These are phyloP conservation scores for Orchesellides sinensis DNA, from an alignment of 2,888 invertebrate species.

Conservation along the genomic window DNA sequence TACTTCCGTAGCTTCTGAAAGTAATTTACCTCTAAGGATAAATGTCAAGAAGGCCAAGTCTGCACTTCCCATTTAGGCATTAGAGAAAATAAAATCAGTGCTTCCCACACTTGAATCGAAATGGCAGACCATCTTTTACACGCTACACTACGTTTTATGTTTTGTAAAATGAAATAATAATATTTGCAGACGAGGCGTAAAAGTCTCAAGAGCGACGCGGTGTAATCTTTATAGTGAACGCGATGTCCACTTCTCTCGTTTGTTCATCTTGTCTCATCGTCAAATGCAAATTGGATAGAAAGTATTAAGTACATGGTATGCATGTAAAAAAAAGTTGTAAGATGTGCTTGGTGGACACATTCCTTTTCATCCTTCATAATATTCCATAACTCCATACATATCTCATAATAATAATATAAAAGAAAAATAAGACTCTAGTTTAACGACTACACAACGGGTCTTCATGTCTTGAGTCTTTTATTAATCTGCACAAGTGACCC, in stretches of 20 bases:
- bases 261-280: neutral
- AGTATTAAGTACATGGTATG: too few species aligned
- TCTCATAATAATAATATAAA: conserved; percentile 35
- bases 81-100: conserved; percentile 48
- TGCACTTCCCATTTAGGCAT: conserved; percentile 55
- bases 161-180: conserved; percentile 8
- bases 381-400: conserved; percentile 5
- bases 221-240: conserved; percentile 18
- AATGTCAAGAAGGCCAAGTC: conserved; percentile 51
- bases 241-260: conserved; percentile 8
- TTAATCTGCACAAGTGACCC: conserved; percentile 34
- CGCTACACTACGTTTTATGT: neutral
- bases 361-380: conserved; percentile 27
- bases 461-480: conserved; percentile 5
- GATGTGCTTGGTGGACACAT: neutral
- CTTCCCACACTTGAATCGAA: conserved; percentile 55
- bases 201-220: neutral
- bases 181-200: conserved; percentile 47
- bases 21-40: conserved; percentile 41
- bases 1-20: conserved; percentile 57
- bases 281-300: conserved; percentile 1
- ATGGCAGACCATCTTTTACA: conserved; percentile 15
- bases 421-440: conserved; percentile 17
- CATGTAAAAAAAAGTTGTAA: too few species aligned
- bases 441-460: conserved; percentile 20